Percentiles rank a stretch among this genome's conserved stretches.
These are phyloP conservation scores for Nomada lathburiana DNA, from an alignment of 2,888 invertebrate species.

Conservation along the genomic window DNA sequence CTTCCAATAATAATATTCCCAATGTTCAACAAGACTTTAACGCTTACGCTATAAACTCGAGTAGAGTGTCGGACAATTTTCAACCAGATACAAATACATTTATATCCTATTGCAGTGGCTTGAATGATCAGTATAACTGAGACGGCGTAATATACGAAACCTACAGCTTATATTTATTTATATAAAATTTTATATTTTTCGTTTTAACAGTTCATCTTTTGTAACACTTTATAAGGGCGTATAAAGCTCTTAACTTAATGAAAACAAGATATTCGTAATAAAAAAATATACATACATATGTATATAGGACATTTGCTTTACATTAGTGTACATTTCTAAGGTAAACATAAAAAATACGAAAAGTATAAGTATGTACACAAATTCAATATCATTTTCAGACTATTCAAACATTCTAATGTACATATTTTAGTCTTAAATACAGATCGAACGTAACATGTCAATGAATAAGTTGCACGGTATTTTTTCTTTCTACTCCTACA, in stretches of 20 bases:
- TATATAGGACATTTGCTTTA: constrained; percentile 44
- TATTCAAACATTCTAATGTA: constrained; percentile 22
- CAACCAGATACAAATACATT: background rate
- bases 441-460: constrained; percentile 12
- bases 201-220: constrained; percentile 5
- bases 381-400: constrained; percentile 4
- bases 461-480: background rate
- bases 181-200: constrained; percentile 14
- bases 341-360: constrained; percentile 27
- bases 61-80: background rate
- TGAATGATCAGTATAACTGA: constrained; percentile 18
- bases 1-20: background rate
- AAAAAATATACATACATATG: constrained; percentile 18
- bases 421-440: constrained; percentile 10
- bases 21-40: background rate
- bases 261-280: background rate
- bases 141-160: background rate
- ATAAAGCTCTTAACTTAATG: background rate
- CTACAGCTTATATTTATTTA: background rate
- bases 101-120: background rate
- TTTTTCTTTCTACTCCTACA: background rate
- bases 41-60: background rate
- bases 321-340: constrained; percentile 42
- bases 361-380: constrained; percentile 39
- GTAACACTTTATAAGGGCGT: constrained; percentile 1